A percentile compares a stretch with the other conserved stretches of the same genome.
Evolutionary conservation across 2,113 vertebrate species (phyloP).

Genomic region (Cynoglossus semilaevis): DNA sequence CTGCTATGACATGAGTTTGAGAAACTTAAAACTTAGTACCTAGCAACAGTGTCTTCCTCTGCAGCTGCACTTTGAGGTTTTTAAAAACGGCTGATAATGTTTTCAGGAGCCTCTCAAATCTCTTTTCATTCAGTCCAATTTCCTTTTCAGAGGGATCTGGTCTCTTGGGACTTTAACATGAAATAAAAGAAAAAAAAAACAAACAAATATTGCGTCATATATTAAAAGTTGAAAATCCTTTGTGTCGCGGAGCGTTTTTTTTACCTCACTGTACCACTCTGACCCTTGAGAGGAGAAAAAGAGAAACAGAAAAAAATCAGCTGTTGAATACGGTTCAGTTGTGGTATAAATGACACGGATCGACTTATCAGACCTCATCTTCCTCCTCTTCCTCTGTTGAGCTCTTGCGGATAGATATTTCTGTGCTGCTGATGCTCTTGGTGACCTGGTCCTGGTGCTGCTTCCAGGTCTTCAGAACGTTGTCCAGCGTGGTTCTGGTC

Average conservation of each 20-base stretch:
- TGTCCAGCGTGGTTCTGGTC: slow-evolving; percentile 62
- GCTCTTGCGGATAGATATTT: slow-evolving; percentile 34
- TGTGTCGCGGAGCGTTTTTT: background rate
- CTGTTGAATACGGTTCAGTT: background rate
- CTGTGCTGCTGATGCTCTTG: slow-evolving; percentile 47
- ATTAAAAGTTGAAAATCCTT: background rate
- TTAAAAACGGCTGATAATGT: slow-evolving; percentile 64
- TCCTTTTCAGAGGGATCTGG: slow-evolving; percentile 44
- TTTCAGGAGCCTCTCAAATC: slow-evolving; percentile 68
- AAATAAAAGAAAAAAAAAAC: background rate
- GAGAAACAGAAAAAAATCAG: slow-evolving; percentile 5
- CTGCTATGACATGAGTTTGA: no score
- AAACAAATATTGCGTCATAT: background rate
- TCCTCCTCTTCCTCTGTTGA: slow-evolving; percentile 10
- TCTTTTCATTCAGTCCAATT: slow-evolving; percentile 66
- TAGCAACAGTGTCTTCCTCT: slow-evolving; percentile 70
- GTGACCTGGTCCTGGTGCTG: slow-evolving; percentile 60
- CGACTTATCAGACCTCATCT: slow-evolving; percentile 24
- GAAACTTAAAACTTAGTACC: no score
- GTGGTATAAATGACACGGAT: rapidly evolving
- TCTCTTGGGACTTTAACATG: slow-evolving; percentile 60
- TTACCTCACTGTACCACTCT: slow-evolving; percentile 60
- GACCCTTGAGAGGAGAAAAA: slow-evolving; percentile 49
- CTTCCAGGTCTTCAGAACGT: slow-evolving; percentile 67
- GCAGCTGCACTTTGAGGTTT: slow-evolving; percentile 66